Evolutionary conservation across 2,113 vertebrate species (phyloP).

Genomic region (Bos indicus): DNA sequence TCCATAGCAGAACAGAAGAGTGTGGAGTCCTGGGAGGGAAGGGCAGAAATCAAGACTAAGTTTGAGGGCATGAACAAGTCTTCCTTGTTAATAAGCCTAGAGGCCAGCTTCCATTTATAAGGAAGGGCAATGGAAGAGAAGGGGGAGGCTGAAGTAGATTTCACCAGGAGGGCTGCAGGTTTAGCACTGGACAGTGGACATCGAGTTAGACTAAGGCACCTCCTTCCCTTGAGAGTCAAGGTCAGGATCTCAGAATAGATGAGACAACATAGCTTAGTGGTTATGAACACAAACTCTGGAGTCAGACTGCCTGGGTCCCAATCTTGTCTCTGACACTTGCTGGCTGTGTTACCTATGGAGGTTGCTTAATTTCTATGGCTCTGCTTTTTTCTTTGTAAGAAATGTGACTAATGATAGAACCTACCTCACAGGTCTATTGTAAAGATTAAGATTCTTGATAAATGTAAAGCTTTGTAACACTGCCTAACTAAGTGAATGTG

Average conservation of each 20-base stretch:
- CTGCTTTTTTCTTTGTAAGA: neutral
- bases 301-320: constrained; percentile 45
- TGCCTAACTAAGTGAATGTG: neutral
- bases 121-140: neutral
- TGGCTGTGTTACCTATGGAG: neutral
- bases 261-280: constrained; percentile 2
- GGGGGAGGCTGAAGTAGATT: neutral
- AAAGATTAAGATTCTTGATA: neutral
- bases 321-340: neutral
- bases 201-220: neutral
- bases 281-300: constrained; percentile 39
- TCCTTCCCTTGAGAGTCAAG: constrained; percentile 45
- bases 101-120: neutral
- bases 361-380: neutral
- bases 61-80: neutral
- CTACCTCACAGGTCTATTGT: neutral
- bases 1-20: neutral
- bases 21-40: neutral
- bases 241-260: constrained; percentile 42
- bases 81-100: neutral
- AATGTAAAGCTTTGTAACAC: neutral
- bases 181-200: neutral
- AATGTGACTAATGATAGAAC: neutral
- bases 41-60: neutral
- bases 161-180: neutral